Percentiles rank a stretch among this genome's conserved stretches.
These are phyloP conservation scores for Siniperca knerii DNA, from an alignment of 2,113 vertebrate species.

Conservation along the genomic window DNA sequence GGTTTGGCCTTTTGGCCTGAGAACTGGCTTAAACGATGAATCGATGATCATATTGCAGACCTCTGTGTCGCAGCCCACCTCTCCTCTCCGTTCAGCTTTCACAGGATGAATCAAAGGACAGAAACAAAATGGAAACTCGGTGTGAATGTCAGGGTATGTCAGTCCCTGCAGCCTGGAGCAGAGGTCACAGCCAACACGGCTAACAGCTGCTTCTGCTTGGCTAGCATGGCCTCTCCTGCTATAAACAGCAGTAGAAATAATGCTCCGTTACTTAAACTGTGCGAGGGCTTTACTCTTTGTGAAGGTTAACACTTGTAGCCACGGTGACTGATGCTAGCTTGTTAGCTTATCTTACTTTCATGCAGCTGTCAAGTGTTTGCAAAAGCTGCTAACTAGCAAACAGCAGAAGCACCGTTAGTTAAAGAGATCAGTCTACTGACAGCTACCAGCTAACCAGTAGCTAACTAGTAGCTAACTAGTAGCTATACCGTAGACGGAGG, in stretches of 20 bases:
- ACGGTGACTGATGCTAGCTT: not conserved
- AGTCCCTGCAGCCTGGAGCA: constrained; percentile 20
- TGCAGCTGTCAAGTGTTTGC: not conserved
- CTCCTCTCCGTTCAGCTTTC: no score
- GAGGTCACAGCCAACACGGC: constrained; percentile 22
- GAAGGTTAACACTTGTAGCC: not conserved
- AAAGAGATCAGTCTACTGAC: not conserved
- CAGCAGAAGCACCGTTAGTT: not conserved
- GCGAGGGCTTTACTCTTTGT: no score
- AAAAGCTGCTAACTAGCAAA: not conserved
- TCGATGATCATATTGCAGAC: no score
- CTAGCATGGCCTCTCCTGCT: no score
- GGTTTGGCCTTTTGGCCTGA: no score
- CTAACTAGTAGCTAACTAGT: not conserved
- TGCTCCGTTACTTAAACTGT: no score
- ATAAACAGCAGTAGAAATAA: not conserved
- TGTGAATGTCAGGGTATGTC: no score
- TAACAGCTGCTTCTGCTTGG: not conserved
- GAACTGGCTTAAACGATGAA: no score
- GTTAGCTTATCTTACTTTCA: not conserved
- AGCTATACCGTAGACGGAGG: no score
- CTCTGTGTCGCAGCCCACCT: no score
- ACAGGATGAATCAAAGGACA: no score
- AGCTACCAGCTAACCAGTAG: not conserved
- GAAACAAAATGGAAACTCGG: no score